Base-by-base conservation (phyloP, 2,113 vertebrate genomes). In the Heterocephalus glaber region DNA sequence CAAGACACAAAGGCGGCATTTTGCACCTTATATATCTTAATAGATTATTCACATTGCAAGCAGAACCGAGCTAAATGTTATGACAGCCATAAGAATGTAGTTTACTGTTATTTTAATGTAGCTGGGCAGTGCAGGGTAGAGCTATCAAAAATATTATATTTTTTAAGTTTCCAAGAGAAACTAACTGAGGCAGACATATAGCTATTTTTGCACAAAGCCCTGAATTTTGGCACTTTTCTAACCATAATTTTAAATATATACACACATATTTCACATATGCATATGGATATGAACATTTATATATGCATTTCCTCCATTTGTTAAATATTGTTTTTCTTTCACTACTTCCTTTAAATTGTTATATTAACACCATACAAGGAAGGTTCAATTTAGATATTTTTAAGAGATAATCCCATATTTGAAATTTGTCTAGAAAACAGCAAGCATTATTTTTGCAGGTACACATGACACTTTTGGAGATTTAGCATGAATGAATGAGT, bases 31-130 rank as follows among this genome's bases (percentile, higher is more conserved):
- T 96, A 90, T 98, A 98, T 98, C 98, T 98, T 98, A 97, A 98
- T 98, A 98, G 97, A 98, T 98, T 98, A 98, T 97, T 98, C 60
- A 0, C 24, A 54, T 97, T 95, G 97, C 96, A 98, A 94, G 96
- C 97, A 96, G 96, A 97, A 98, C 96, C 97, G 96, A 97, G 97
- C 95, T 77, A 98, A 98, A 98, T 98, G 98, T 98, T 99, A 98
- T 98, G 98, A 99, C 98, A 99, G 96, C 97, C 98, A 98, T 98
- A 98, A 98, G 98, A 98, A 98, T 97, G 95, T 97, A 94, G 98
- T 98, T 98, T 98, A 98, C 98, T 97, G 97, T 98, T 98, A 98
- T 98, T 98, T 98, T 99, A 98, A 98, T 98, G 98, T 98, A 98
- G 97, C 98, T 98, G 98, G 98, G 98, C 98, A 99, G 97, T 92